These are phyloP conservation scores for Pteronura brasiliensis DNA, from an alignment of 2,113 vertebrate species.

Conservation along the genomic window DNA sequence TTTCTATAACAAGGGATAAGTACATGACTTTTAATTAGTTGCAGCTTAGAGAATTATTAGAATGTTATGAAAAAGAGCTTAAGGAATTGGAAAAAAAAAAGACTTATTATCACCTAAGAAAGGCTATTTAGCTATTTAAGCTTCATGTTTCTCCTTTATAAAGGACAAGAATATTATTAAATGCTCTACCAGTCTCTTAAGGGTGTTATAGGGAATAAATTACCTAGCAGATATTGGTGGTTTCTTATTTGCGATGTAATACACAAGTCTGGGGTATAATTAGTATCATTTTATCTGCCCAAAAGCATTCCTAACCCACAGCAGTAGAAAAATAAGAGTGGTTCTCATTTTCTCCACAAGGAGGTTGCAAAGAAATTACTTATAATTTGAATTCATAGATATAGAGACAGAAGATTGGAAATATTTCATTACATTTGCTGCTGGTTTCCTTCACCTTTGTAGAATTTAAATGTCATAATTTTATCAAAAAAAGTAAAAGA, in stretches of 20 bases:
- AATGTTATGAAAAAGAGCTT: not conserved
- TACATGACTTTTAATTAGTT: not conserved
- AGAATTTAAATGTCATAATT: not conserved
- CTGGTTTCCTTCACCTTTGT: not conserved
- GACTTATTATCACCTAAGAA: not conserved
- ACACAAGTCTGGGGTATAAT: not conserved
- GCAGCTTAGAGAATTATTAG: not conserved
- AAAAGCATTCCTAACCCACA: not conserved
- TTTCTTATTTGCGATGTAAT: not conserved
- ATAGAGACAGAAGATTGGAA: not conserved
- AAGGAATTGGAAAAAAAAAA: not conserved
- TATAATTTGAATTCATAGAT: not conserved
- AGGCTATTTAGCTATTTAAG: not conserved
- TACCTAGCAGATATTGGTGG: not conserved
- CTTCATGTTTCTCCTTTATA: not conserved
- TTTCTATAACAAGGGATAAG: not conserved
- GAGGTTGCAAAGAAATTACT: not conserved
- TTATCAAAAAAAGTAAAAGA: not conserved
- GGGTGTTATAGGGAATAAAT: not conserved
- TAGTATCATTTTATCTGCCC: not conserved
- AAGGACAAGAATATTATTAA: not conserved
- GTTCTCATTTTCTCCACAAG: not conserved
- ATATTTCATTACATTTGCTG: not conserved
- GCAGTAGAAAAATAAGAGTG: not conserved
- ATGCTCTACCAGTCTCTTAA: not conserved